Evolutionary conservation across 2,888 invertebrate genomes (phyloP).

Genomic region (Drosophila algonquin): DNA sequence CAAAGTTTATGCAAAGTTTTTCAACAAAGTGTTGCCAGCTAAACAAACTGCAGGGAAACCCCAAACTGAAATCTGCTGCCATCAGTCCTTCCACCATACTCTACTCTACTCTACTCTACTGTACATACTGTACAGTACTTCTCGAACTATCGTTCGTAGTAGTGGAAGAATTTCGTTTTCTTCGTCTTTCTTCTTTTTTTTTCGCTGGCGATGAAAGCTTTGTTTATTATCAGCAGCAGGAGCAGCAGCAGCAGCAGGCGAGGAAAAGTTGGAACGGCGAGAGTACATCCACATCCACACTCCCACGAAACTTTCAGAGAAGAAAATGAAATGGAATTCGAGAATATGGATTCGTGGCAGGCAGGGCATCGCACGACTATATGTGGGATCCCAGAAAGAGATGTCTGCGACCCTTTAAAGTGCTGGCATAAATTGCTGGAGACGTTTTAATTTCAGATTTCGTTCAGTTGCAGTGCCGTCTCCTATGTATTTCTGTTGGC

Average conservation of each 20-base stretch:
- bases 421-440: slow-evolving; percentile 39
- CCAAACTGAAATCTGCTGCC: slow-evolving; percentile 25
- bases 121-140: too few relatives aligned
- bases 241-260: background rate
- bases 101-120: too few relatives aligned
- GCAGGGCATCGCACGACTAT: background rate
- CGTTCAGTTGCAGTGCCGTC: slow-evolving; percentile 6
- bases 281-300: background rate
- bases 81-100: background rate
- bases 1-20: slow-evolving; percentile 64
- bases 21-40: slow-evolving; percentile 74
- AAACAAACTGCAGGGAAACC: slow-evolving; percentile 64
- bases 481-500: slow-evolving; percentile 6
- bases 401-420: slow-evolving; percentile 48
- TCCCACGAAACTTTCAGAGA: slow-evolving; percentile 46
- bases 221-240: slow-evolving; percentile 70
- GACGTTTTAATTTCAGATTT: slow-evolving; percentile 47
- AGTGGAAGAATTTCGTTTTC: slow-evolving; percentile 33
- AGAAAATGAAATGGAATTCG: slow-evolving; percentile 65
- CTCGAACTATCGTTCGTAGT: background rate
- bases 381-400: slow-evolving; percentile 8
- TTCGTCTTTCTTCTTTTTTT: slow-evolving; percentile 8
- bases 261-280: slow-evolving; percentile 11
- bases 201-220: slow-evolving; percentile 26
- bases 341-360: slow-evolving; percentile 54